Base-by-base conservation (phyloP, 2,113 vertebrate genomes). In the Labeo rohita region DNA sequence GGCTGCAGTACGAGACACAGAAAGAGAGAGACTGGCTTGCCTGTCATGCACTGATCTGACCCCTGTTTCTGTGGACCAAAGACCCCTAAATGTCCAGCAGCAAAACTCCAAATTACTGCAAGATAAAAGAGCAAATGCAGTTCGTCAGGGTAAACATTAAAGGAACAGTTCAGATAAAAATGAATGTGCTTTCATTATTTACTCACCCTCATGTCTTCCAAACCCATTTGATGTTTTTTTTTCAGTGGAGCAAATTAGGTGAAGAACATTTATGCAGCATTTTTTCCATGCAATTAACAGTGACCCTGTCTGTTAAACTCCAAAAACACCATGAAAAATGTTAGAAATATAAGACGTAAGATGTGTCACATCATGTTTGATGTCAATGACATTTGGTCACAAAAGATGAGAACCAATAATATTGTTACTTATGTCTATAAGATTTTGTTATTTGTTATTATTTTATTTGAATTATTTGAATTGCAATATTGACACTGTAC, bases 1-100 rank as follows among this genome's bases (percentile, higher is more conserved):
- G 84, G 52, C 79, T 70, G 83, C 79, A 76, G 80, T 77, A 54
- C 74, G 68, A 43, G 43, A 82, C 2, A 70, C 45, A 83, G 36
- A 52, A 3, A 83, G 59, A 63, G 83, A 73, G 39, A 77, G n/a
- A 72, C 50, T 77, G 21, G 12, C 63, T 54, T 3, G 36, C 49
- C 70, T 45, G 68, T 78, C 86, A 52, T 18, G 45, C 77, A 75
- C 59, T 76, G 70, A 34, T 75, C 61, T 66, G 84, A 88, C 59
- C 78, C 83, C 45, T 65, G 28, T 28, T 74, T 39, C 63, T 15
- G 76, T 80, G 45, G 72, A 66, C 36, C 18, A 65, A 34, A 52
- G 3, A 59, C 39, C 54, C n/a, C 45, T 79, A 18, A 28, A 72
- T 1, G 85, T 86, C 66, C 61, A 18, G n/a, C 54, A 61, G 77